Percentiles rank a stretch among this genome's conserved stretches.
Conservation (phyloP, 2,113 vertebrate species). For the Pithys albifrons region DNA sequence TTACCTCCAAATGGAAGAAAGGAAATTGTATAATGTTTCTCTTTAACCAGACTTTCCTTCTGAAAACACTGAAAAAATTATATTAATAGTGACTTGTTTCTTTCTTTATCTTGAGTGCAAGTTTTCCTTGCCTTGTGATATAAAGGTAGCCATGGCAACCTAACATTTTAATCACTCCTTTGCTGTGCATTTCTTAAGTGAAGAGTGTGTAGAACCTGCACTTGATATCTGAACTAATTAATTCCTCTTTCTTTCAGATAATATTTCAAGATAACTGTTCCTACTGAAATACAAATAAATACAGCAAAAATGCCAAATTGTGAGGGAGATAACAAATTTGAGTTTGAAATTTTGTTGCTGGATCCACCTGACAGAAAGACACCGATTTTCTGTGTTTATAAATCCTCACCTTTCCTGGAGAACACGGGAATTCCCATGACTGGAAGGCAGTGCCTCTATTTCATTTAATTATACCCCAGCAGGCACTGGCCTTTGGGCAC, state of each 20-base stretch:
- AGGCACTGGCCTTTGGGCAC: background rate
- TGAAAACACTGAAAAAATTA: background rate
- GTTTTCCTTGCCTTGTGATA: slow-evolving; percentile 3
- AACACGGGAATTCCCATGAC: background rate
- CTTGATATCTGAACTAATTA: background rate
- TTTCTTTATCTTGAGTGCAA: background rate
- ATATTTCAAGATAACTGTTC: background rate
- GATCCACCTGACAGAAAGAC: background rate
- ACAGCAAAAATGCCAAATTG: background rate
- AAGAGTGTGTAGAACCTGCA: background rate
- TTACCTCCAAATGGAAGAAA: background rate
- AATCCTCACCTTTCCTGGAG: background rate
- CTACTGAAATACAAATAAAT: background rate
- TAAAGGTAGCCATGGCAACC: slow-evolving; percentile 42
- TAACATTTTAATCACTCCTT: slow-evolving; percentile 12
- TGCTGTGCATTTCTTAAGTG: background rate
- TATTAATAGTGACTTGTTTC: background rate
- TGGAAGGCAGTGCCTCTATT: background rate
- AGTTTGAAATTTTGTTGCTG: background rate
- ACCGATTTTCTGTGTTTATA: background rate
- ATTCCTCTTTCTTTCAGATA: background rate
- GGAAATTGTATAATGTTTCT: background rate
- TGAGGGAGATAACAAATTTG: background rate
- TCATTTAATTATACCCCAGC: background rate
- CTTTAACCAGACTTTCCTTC: background rate